Base-by-base conservation (phyloP, 2,797 vertebrate species). In the Onychomys leucogaster region DNA sequence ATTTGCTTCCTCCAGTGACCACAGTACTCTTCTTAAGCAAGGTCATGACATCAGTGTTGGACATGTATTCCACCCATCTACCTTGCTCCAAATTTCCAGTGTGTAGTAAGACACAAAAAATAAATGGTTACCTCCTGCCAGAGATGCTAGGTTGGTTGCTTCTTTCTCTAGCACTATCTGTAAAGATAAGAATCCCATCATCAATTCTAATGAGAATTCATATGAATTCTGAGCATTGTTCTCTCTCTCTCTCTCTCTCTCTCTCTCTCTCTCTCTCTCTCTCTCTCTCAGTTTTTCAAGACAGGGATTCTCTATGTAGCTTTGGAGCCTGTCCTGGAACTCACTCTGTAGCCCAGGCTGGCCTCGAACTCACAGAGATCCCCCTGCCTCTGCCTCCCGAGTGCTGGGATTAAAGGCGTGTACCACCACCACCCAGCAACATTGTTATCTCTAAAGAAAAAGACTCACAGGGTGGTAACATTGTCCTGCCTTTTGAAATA, bases 201-300 rank as follows among this genome's bases (percentile, higher is more conserved):
- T 90, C 91, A 90, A 88, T 94, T 97, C 83, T 96, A 91, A 94
- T 91, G 78, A 97, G 96, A 96, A 97, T 91, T 91, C 93, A 75
- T 94, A 90, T 73, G 34, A 57, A 71, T 55, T 21, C 7, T 67
- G 32, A 23, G 49, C 84, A 90, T 61, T 94, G 85, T 84, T 89
- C 78, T 87, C 67, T 76, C 63, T 14, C n/a, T n/a, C n/a, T n/a
- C n/a, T n/a, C n/a, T n/a, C n/a, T n/a, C n/a, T n/a, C n/a, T n/a
- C n/a, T n/a, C n/a, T n/a, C n/a, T n/a, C n/a, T n/a, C n/a, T n/a
- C n/a, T n/a, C n/a, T n/a, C n/a, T n/a, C n/a, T n/a, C n/a, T n/a
- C n/a, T n/a, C n/a, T n/a, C n/a, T n/a, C n/a, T n/a, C n/a, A n/a
- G n/a, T n/a, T n/a, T n/a, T n/a, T n/a, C n/a, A n/a, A n/a, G n/a